These are phyloP conservation scores for Kradibia gibbosae DNA, from an alignment of 1,140 invertebrate species.

Conservation along the genomic window DNA sequence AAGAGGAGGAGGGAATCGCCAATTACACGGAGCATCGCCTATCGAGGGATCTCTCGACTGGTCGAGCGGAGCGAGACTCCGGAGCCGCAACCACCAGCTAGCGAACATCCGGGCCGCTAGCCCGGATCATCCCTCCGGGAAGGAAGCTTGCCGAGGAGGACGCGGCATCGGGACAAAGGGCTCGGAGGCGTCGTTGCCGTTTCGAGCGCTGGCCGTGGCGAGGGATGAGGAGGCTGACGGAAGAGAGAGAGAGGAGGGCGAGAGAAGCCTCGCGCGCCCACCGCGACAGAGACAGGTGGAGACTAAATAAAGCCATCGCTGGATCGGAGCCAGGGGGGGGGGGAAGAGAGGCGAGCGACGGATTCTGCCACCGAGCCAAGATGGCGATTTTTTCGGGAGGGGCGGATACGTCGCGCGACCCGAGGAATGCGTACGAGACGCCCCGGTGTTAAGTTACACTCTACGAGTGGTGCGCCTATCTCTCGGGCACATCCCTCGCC, in stretches of 20 bases:
- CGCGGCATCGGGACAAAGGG: slow-evolving; percentile 23
- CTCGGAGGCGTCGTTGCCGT: not conserved
- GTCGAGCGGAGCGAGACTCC: too few species aligned
- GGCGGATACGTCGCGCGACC: slow-evolving; percentile 1
- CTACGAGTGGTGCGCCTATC: not conserved
- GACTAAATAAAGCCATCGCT: slow-evolving; percentile 71
- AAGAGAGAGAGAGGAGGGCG: not conserved
- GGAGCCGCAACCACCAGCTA: too few species aligned
- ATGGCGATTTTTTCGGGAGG: slow-evolving; percentile 15
- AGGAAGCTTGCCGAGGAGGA: not conserved
- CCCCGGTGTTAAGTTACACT: slow-evolving; percentile 49
- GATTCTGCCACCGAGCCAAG: not conserved
- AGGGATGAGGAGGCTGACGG: not conserved
- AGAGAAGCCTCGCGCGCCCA: slow-evolving; percentile 55
- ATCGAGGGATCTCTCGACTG: not conserved
- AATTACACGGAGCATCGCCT: not conserved
- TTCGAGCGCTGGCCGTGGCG: not conserved
- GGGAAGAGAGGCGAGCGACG: slow-evolving; percentile 11
- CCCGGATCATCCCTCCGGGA: not conserved
- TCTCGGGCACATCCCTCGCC: too few species aligned
- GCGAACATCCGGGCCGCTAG: too few species aligned
- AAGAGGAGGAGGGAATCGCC: too few species aligned
- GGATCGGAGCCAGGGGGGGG: slow-evolving; percentile 66
- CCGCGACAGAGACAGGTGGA: slow-evolving; percentile 71
- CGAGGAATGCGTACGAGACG: not conserved